These are phyloP conservation scores for Periophthalmus modestus DNA, from an alignment of 2,113 vertebrate genomes.

Conservation along the genomic window DNA sequence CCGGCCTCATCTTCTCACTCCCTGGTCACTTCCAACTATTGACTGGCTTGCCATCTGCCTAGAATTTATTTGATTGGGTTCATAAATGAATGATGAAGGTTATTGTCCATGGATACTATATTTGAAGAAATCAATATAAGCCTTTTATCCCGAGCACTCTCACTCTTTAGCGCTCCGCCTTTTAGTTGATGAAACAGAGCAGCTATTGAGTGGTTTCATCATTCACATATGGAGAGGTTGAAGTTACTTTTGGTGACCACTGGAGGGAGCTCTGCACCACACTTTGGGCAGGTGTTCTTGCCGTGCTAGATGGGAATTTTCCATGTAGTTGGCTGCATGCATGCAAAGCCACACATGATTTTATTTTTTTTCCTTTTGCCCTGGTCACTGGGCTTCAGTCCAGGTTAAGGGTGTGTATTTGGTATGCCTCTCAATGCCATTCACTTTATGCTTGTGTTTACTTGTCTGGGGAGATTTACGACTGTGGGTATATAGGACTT, in stretches of 20 bases:
- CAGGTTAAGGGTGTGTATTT: conserved; percentile 27
- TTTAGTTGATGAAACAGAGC: conserved; percentile 47
- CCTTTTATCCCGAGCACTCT: conserved; percentile 46
- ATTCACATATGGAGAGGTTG: conserved; percentile 13
- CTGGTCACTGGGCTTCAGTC: conserved; percentile 56
- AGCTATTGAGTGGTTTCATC: conserved; percentile 35
- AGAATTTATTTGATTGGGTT: conserved; percentile 62
- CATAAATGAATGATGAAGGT: conserved; percentile 52
- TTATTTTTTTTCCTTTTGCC: conserved; percentile 63
- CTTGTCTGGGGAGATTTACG: conserved; percentile 58
- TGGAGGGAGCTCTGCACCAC: conserved; percentile 45
- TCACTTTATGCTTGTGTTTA: conserved; percentile 49
- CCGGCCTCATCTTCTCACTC: conserved; percentile 18
- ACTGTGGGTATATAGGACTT: conserved; percentile 58
- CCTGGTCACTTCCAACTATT: conserved; percentile 35
- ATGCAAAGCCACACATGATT: conserved; percentile 59
- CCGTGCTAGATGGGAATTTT: conserved; percentile 69
- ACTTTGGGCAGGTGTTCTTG: conserved; percentile 2
- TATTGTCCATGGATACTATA: conserved; percentile 28
- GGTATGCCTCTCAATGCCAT: conserved; percentile 23
- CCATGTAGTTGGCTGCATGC: conserved; percentile 57
- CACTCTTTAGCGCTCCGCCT: conserved; percentile 30
- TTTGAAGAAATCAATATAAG: conserved; percentile 39
- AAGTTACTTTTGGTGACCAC: conserved; percentile 40
- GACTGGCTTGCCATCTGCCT: conserved; percentile 52